Conservation (phyloP, 2,888 invertebrate genomes). For the Acronicta aceris region DNA sequence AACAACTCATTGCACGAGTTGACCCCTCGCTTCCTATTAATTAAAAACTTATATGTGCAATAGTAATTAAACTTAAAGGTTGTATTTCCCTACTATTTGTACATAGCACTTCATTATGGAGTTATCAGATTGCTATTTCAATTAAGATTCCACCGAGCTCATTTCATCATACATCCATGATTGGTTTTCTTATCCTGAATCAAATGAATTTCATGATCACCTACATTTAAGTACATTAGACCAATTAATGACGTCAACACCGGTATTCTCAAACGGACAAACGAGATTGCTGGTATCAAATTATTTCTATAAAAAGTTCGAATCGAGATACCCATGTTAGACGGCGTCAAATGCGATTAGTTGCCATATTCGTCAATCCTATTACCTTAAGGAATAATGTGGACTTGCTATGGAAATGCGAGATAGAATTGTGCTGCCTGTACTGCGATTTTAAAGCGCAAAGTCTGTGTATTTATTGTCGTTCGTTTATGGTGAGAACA, state of each 20-base stretch:
- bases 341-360: slow-evolving; percentile 46
- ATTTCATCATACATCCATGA: slow-evolving; percentile 24
- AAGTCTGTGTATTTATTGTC: not conserved
- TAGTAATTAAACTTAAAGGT: no score
- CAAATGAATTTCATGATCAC: slow-evolving; percentile 36
- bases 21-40: no score
- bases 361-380: slow-evolving; percentile 43
- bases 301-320: slow-evolving; percentile 33
- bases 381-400: slow-evolving; percentile 8
- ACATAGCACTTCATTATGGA: slow-evolving; percentile 6
- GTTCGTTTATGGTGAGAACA: not conserved
- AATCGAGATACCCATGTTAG: slow-evolving; percentile 20
- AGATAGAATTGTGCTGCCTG: not conserved
- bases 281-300: slow-evolving; percentile 27
- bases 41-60: no score
- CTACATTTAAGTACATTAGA: slow-evolving; percentile 32
- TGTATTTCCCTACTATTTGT: no score
- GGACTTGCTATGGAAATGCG: slow-evolving; percentile 18
- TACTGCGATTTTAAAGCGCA: not conserved
- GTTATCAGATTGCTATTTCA: slow-evolving; percentile 22
- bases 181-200: slow-evolving; percentile 36
- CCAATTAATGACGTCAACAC: slow-evolving; percentile 30
- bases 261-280: slow-evolving; percentile 34
- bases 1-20: no score
- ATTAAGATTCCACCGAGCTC: slow-evolving; percentile 25